Percentiles rank a stretch among this genome's conserved stretches.
These are phyloP conservation scores for Tetragonisca angustula DNA, from an alignment of 2,888 invertebrate species.

Conservation along the genomic window DNA sequence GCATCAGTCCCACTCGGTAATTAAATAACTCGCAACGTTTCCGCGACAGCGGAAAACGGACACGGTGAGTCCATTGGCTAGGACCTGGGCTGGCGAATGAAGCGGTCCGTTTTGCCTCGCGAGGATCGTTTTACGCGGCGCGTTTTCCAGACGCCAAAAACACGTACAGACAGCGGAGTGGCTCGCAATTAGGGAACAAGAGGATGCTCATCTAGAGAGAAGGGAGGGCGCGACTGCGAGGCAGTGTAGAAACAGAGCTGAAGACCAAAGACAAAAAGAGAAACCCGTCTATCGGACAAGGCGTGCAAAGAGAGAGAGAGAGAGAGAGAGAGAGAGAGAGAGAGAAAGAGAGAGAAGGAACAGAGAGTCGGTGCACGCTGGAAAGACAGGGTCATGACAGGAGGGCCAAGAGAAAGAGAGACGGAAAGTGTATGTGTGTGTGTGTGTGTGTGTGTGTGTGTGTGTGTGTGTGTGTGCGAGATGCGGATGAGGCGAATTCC, in stretches of 20 bases:
- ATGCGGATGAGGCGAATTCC: slow-evolving; percentile 74
- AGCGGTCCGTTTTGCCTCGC: slow-evolving; percentile 30
- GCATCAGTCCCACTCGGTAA: too few species aligned
- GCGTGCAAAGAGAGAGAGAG: slow-evolving; percentile 5
- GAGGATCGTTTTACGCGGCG: slow-evolving; percentile 58
- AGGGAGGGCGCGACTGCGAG: slow-evolving; percentile 25
- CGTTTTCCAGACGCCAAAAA: slow-evolving; percentile 58
- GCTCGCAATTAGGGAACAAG: slow-evolving; percentile 70
- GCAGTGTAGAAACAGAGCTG: neutral
- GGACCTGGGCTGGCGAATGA: neutral
- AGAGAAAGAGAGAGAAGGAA: slow-evolving; percentile 14
- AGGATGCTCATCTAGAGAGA: slow-evolving; percentile 50
- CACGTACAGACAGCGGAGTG: slow-evolving; percentile 56
- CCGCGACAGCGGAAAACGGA: neutral
- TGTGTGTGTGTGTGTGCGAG: neutral
- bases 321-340: neutral
- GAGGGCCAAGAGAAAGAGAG: neutral
- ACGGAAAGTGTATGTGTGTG: neutral
- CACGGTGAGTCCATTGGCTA: neutral
- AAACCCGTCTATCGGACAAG: neutral
- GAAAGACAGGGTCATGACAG: neutral
- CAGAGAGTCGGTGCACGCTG: neutral
- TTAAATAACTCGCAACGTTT: neutral
- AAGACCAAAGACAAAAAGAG: neutral
- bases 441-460: too few species aligned